These are phyloP conservation scores for Oncorhynchus keta DNA, from an alignment of 2,113 vertebrate genomes.

Conservation along the genomic window DNA sequence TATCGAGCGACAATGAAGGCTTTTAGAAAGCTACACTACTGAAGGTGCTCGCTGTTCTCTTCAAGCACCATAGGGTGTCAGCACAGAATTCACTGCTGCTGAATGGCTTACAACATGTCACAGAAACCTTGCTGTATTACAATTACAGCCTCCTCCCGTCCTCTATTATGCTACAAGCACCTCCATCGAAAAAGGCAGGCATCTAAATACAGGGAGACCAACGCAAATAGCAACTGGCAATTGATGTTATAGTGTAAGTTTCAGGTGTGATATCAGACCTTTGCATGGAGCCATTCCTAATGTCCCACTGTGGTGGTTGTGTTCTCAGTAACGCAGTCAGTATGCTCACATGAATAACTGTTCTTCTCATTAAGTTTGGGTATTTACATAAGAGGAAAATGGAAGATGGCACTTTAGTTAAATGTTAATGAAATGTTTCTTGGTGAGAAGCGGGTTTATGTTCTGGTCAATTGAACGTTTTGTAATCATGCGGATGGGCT, in stretches of 20 bases:
- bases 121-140: not conserved
- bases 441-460: not conserved
- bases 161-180: not conserved
- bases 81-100: not conserved
- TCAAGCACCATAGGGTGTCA: not conserved
- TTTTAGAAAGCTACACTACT: not conserved
- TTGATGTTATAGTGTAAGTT: slow-evolving; percentile 28
- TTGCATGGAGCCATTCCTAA: slow-evolving; percentile 26
- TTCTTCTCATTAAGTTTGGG: not conserved
- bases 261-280: slow-evolving; percentile 40
- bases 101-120: not conserved
- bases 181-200: not conserved
- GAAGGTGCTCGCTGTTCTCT: not conserved
- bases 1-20: not conserved
- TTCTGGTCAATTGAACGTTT: not conserved
- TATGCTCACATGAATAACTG: not conserved
- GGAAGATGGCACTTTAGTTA: not conserved
- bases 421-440: not conserved
- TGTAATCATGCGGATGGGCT: not conserved
- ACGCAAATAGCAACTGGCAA: slow-evolving; percentile 19
- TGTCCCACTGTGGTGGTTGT: not conserved
- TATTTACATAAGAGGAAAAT: too few relatives aligned
- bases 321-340: not conserved
- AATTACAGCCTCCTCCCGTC: not conserved
- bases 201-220: slow-evolving; percentile 8